Percentiles rank a stretch among this genome's conserved stretches.
Evolutionary conservation across 2,888 invertebrate species (phyloP).

Genomic region (Villa cingulata): DNA sequence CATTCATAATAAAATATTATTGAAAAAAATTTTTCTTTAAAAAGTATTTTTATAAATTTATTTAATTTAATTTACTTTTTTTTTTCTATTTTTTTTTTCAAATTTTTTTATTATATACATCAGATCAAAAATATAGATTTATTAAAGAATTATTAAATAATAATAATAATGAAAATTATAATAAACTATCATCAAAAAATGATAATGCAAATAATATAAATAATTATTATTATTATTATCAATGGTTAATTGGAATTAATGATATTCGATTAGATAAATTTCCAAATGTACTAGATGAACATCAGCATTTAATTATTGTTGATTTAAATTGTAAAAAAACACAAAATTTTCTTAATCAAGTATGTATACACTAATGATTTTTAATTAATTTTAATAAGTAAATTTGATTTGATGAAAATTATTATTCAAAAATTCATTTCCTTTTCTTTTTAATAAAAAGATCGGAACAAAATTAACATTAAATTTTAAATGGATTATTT

Average conservation of each 20-base stretch:
- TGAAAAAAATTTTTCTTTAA: no score
- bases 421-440: no score
- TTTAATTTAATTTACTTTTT: not conserved
- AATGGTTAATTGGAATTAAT: constrained; percentile 14
- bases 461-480: constrained; percentile 11
- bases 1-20: no score
- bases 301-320: constrained; percentile 18
- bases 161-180: no score
- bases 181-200: not conserved
- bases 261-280: constrained; percentile 11
- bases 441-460: not conserved
- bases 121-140: constrained; percentile 8
- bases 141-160: constrained; percentile 1
- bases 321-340: constrained; percentile 16
- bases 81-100: not conserved
- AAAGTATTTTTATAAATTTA: not conserved
- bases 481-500: constrained; percentile 14
- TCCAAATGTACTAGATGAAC: constrained; percentile 16
- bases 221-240: constrained; percentile 8
- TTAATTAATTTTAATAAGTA: no score
- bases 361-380: not conserved
- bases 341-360: constrained; percentile 8
- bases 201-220: not conserved
- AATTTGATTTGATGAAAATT: no score
- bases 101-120: no score